These are phyloP conservation scores for Mycalesis mineus DNA, from an alignment of 2,888 invertebrate genomes.

Conservation along the genomic window DNA sequence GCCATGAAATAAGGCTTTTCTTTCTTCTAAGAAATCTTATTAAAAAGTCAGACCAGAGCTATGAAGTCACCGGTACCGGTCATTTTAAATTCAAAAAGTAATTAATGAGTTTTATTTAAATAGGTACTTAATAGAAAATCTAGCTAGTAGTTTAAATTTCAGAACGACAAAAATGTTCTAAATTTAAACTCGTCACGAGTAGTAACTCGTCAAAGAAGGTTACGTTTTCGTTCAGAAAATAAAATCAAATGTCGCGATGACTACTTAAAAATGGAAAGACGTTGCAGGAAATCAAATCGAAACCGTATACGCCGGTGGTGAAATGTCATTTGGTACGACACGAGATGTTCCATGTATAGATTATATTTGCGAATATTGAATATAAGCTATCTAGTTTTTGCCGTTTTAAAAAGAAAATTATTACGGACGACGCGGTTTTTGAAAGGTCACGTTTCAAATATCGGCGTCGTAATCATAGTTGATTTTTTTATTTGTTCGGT, in stretches of 20 bases:
- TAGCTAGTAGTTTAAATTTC: not conserved
- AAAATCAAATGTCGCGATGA: slow-evolving; percentile 61
- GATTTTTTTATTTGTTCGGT: not conserved
- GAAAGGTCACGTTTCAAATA: slow-evolving; percentile 1
- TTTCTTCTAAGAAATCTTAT: no score
- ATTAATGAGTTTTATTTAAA: no score
- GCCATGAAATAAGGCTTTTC: no score
- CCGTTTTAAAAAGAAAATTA: slow-evolving; percentile 10
- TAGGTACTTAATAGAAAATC: no score
- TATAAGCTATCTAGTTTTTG: slow-evolving; percentile 10
- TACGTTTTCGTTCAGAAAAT: slow-evolving; percentile 24
- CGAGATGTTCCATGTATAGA: slow-evolving; percentile 26
- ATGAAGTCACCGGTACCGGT: no score
- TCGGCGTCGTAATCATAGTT: no score
- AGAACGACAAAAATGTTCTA: not conserved
- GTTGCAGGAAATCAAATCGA: slow-evolving; percentile 62
- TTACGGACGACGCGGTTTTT: not conserved
- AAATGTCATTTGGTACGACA: slow-evolving; percentile 50
- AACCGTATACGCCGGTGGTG: slow-evolving; percentile 50
- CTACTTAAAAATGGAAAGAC: slow-evolving; percentile 66
- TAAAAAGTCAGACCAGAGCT: no score
- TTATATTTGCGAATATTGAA: slow-evolving; percentile 18
- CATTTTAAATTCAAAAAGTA: no score
- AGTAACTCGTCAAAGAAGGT: not conserved
- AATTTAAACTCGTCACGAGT: slow-evolving; percentile 6